Percentiles rank a stretch among this genome's conserved stretches.
Conservation (phyloP, 2,888 invertebrate genomes). For the Parascotia fuliginaria region DNA sequence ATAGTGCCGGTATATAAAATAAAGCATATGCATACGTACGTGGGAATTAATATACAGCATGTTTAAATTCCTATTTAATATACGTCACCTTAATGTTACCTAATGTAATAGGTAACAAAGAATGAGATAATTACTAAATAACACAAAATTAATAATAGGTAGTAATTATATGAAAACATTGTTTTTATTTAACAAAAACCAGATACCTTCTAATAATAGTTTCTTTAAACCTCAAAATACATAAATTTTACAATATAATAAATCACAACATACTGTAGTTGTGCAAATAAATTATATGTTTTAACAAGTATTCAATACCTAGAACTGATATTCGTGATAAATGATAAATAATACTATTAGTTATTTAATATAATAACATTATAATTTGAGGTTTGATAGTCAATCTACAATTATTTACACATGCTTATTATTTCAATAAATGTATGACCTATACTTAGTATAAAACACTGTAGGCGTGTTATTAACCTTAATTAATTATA, state of each 20-base stretch:
- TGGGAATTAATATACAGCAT: slow-evolving; percentile 30
- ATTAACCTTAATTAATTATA: no score
- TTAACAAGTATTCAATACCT: slow-evolving; percentile 31
- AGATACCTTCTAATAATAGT: no score
- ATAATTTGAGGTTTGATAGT: slow-evolving; percentile 9
- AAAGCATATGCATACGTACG: slow-evolving; percentile 25
- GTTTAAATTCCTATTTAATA: slow-evolving; percentile 4
- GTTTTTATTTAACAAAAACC: no score
- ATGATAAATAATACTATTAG: slow-evolving; percentile 30
- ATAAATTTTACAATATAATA: not conserved
- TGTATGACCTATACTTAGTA: no score
- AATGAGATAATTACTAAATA: no score
- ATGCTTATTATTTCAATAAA: not conserved
- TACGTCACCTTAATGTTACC: not conserved
- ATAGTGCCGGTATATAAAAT: slow-evolving; percentile 46
- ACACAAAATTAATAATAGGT: no score
- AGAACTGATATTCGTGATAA: slow-evolving; percentile 36
- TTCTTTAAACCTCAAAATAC: no score
- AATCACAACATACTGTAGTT: slow-evolving; percentile 22
- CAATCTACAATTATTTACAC: slow-evolving; percentile 11
- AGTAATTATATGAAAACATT: no score
- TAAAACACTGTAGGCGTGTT: no score
- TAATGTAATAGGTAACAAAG: no score
- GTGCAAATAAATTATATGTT: slow-evolving; percentile 23
- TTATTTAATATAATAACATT: not conserved